These are phyloP conservation scores for Epinotia nisella DNA, from an alignment of 2,888 invertebrate species.

Conservation along the genomic window DNA sequence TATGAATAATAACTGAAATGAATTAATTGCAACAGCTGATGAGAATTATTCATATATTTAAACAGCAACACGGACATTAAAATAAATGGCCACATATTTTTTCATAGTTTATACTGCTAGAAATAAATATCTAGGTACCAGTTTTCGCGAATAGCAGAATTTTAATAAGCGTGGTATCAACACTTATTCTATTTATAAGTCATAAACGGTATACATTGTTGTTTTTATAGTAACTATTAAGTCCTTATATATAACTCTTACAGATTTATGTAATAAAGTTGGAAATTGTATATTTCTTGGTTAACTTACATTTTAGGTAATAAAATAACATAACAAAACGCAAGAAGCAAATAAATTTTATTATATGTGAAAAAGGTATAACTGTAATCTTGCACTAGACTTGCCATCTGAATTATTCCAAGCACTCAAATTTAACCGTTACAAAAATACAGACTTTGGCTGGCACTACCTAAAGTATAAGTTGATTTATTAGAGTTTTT, in stretches of 20 bases:
- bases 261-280: background rate
- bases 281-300: background rate
- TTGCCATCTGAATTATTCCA: background rate
- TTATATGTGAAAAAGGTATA: background rate
- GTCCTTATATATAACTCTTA: background rate
- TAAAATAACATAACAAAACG: background rate
- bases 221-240: slow-evolving; percentile 7
- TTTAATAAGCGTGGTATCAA: slow-evolving; percentile 27
- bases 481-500: slow-evolving; percentile 28
- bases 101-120: slow-evolving; percentile 19
- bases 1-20: slow-evolving; percentile 11
- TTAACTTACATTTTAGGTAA: background rate
- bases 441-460: background rate
- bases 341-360: background rate
- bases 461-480: background rate
- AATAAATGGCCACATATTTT: slow-evolving; percentile 6
- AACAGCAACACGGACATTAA: slow-evolving; percentile 31
- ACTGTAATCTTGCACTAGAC: background rate
- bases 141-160: slow-evolving; percentile 28
- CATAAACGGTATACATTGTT: slow-evolving; percentile 15
- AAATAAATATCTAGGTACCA: slow-evolving; percentile 6
- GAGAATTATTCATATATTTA: slow-evolving; percentile 25
- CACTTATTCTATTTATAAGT: slow-evolving; percentile 35
- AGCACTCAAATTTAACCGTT: background rate
- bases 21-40: slow-evolving; percentile 18